A percentile compares a stretch with the other conserved stretches of the same genome.
Conservation (phyloP, 2,888 invertebrate species). For the Steinernema carpocapsae region DNA sequence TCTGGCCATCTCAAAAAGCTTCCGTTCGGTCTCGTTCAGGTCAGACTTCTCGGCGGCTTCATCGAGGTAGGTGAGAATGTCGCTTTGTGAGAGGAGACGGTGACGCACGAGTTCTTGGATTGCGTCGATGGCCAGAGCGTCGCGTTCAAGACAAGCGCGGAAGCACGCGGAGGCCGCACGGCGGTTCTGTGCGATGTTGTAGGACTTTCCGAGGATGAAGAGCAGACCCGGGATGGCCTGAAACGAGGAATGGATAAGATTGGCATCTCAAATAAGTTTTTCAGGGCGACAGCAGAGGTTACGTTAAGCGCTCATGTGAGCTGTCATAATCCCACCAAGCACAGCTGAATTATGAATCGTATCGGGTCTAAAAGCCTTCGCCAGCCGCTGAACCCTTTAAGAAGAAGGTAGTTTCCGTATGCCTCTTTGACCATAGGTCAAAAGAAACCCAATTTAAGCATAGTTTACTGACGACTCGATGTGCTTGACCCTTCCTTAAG, state of each 20-base stretch:
- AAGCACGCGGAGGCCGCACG: slow-evolving; percentile 14
- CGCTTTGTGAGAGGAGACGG: neutral
- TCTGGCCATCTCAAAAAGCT: slow-evolving; percentile 11
- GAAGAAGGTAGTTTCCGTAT: too few species aligned
- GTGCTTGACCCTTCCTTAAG: too few species aligned
- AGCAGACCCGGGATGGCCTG: slow-evolving; percentile 27
- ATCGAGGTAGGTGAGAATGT: neutral
- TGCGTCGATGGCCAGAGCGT: slow-evolving; percentile 20
- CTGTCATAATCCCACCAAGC: too few species aligned
- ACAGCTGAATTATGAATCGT: too few species aligned
- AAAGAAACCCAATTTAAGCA: too few species aligned
- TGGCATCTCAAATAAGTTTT: too few species aligned
- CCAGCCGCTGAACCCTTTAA: too few species aligned
- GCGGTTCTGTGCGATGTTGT: slow-evolving; percentile 16
- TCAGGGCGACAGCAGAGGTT: too few species aligned
- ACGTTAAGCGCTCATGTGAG: too few species aligned
- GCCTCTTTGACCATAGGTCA: too few species aligned
- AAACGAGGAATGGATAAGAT: neutral
- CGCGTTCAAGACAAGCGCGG: slow-evolving; percentile 3
- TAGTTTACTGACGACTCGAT: too few species aligned
- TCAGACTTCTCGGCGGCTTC: neutral
- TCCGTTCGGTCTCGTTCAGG: neutral
- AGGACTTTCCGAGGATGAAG: slow-evolving; percentile 13
- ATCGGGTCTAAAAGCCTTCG: neutral
- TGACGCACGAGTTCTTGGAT: slow-evolving; percentile 9